These are phyloP conservation scores for Esox lucius DNA, from an alignment of 2,797 vertebrate genomes.

Conservation along the genomic window DNA sequence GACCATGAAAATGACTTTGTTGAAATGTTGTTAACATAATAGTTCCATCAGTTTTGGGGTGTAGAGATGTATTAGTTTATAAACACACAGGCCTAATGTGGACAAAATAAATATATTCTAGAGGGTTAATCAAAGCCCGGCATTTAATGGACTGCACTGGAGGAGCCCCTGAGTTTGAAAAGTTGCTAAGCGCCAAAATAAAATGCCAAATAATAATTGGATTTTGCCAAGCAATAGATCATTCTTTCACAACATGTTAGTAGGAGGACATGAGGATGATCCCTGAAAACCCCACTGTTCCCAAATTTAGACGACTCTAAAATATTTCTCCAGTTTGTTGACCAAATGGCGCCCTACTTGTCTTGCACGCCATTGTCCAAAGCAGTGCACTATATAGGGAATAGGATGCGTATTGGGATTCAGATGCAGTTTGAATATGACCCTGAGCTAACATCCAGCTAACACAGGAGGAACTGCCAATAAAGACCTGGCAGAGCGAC, in stretches of 20 bases:
- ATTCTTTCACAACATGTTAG: background rate
- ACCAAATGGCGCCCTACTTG: too few relatives aligned
- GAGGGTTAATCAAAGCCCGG: too few relatives aligned
- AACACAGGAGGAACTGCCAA: conserved; percentile 52
- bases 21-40: background rate
- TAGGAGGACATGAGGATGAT: too few relatives aligned
- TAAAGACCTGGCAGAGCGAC: conserved; percentile 53
- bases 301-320: too few relatives aligned
- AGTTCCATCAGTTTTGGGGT: background rate
- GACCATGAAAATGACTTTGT: background rate
- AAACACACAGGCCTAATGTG: too few relatives aligned
- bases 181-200: background rate
- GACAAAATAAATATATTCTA: too few relatives aligned
- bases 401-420: too few relatives aligned
- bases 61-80: background rate
- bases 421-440: conserved; percentile 13
- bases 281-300: too few relatives aligned
- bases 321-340: too few relatives aligned
- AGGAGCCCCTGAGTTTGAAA: background rate
- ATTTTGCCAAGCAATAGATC: background rate
- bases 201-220: background rate
- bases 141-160: too few relatives aligned
- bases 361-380: too few relatives aligned
- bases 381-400: too few relatives aligned
- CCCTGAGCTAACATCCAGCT: conserved; percentile 1